Evolutionary conservation across 92 coral and sea anemone genomes (phyloP), one percentile per base, ranked within the genome.

Genomic region (Pocillopora meandrina): DNA sequence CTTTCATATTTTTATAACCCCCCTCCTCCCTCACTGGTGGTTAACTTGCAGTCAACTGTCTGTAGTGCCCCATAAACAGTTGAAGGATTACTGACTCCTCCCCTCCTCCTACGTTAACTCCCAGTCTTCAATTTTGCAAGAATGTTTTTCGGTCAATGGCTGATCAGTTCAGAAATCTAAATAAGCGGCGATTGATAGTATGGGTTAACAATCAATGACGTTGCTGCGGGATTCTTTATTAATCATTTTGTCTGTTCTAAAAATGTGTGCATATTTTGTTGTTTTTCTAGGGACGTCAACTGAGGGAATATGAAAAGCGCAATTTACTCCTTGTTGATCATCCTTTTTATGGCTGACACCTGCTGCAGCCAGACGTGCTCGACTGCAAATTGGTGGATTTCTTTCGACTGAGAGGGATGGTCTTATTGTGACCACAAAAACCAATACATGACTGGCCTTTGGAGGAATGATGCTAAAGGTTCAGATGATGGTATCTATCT

Each of bases 401-500:
- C 84, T 26, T 91, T 91, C 34, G 91, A 88, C 85, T 68, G 31
- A 14, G 75, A 60, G 20, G 94, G 89, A n/a, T 84, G 78, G 76
- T 78, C 83, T 17, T 74, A 47, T 12, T 91, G 94, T 76, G n/a
- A 55, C 19, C 78, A 86, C 6, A 3, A 56, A 18, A 61, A 2
- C 2, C 65, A 80, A 69, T 91, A 88, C 81, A 84, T 91, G 18
- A 91, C 72, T 23, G 94, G 91, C 6, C 74, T 91, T 35, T 88
- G 67, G 71, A 84, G 91, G 57, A 59, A 60, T 59, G 64, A 80
- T 57, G 71, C 61, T 52, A 12, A 23, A 55, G 71, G 58, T n/a
- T 42, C 84, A 16, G 31, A 47, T 13, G 89, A 91, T 42, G 85
- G 74, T 12, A 14, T 74, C 71, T 59, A 4, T 61, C 71, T 75